Base-by-base conservation (phyloP, 1,140 invertebrate species). In the Bradysia coprophila region DNA sequence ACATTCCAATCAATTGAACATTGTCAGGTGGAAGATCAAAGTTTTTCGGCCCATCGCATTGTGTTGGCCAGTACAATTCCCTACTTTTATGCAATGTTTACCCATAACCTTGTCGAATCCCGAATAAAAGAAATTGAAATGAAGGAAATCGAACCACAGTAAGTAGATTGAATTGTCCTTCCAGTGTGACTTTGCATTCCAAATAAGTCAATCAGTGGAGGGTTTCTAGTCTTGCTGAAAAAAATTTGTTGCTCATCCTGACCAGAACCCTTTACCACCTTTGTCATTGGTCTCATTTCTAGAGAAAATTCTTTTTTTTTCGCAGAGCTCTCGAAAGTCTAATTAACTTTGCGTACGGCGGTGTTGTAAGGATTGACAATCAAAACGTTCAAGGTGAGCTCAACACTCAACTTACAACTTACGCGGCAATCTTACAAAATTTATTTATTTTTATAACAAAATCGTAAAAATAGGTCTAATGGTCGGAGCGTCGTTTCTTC, bases 41-140 rank as follows among this genome's bases (percentile, higher is more conserved):
- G 70, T 43, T 89, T 91, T 54, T 75, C 73, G 49, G 86, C 82
- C 13, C 88, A 93, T 63, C 69, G 84, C 46, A 75, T 92, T 46
- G 80, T 93, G 18, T 62, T 93, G 31, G 82, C 86, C 16, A 78
- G 84, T 4, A 85, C 81, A 16, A 86, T 92, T 55, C 88, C 88
- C 10, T 93, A 91, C 59, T 93, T 92, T 60, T 73, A 87, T 64
- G 85, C 80, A 13, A 92, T 93, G 88, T 91, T 93, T 60, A 81
- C 81, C 13, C 76, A 82, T 61, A 82, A 90, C 55, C 88, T 91
- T 83, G 69, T 78, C 1, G 88, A 92, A 62, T 79, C 79, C 46
- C 78, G 81, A 48, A 78, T 84, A 52, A 76, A 75, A 52, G 82
- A 87, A 54, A 85, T 92, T 34, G 77, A 72, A 40, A 77, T 91